Percentiles rank a stretch among this genome's conserved stretches.
Conservation (phyloP, 2,888 invertebrate genomes). For the Netelia inedita region DNA sequence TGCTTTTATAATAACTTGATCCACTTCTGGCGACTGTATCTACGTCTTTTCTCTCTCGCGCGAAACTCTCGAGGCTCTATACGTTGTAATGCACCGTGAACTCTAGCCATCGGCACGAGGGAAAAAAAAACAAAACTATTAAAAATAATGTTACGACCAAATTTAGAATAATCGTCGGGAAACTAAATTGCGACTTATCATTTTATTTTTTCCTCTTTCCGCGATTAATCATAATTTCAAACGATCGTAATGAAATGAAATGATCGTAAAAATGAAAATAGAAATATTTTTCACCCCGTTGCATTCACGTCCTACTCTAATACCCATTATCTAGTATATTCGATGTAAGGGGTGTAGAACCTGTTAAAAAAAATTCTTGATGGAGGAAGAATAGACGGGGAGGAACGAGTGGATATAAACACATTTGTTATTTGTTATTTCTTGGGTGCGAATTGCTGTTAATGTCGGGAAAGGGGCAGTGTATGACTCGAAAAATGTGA, state of each 20-base stretch:
- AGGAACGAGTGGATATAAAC: neutral
- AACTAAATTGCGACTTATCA: no score
- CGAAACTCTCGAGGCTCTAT: neutral
- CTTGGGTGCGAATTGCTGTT: slow-evolving; percentile 22
- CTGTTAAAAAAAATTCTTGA: neutral
- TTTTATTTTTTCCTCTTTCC: no score
- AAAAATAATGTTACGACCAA: no score
- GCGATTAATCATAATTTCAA: no score
- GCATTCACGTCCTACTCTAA: neutral
- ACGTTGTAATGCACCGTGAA: neutral
- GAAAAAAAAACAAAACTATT: no score
- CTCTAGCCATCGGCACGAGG: neutral
- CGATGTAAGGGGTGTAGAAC: neutral
- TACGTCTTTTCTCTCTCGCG: neutral
- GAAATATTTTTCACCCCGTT: no score
- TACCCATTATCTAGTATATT: neutral
- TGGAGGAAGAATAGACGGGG: no score
- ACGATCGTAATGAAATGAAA: no score
- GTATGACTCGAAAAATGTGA: slow-evolving; percentile 29
- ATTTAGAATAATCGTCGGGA: no score
- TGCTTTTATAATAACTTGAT: slow-evolving; percentile 50
- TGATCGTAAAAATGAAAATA: no score
- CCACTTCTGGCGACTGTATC: slow-evolving; percentile 25
- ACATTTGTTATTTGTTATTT: slow-evolving; percentile 28
- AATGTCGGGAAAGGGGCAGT: slow-evolving; percentile 37